Conservation (phyloP, 2,888 invertebrate genomes). For the Hyppa rectilinea region DNA sequence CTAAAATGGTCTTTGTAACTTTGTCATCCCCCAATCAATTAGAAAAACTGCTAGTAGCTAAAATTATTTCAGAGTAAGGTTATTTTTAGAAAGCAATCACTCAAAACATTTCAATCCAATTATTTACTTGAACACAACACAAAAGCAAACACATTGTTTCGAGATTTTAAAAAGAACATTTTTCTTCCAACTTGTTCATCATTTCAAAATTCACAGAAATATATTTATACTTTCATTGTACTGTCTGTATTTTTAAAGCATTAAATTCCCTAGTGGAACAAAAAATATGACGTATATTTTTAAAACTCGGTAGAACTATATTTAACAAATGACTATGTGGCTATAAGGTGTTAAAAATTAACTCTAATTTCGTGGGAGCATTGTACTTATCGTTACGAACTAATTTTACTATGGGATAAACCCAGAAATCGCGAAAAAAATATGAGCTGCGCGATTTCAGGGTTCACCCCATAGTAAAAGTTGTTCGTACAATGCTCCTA, state of each 20-base stretch:
- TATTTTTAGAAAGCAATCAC: conserved; percentile 64
- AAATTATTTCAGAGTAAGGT: conserved; percentile 18
- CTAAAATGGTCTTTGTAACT: background rate
- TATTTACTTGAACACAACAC: conserved; percentile 56
- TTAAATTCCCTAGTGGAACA: background rate
- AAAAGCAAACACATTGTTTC: conserved; percentile 43
- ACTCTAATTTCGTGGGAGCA: no score
- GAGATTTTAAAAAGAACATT: background rate
- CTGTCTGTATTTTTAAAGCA: background rate
- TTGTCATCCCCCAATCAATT: conserved; percentile 41
- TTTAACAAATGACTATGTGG: background rate
- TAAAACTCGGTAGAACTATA: background rate
- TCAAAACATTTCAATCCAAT: conserved; percentile 60
- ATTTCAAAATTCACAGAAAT: background rate
- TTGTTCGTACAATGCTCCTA: no score
- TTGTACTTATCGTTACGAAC: no score
- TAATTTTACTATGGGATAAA: no score
- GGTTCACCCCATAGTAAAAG: no score
- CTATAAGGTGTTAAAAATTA: background rate
- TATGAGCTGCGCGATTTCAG: no score
- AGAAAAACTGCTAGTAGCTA: conserved; percentile 15
- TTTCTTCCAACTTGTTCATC: background rate
- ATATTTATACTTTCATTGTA: background rate
- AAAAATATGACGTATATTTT: background rate
- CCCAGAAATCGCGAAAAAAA: no score